Base-by-base conservation (phyloP, 2,888 invertebrate species). In the Erpobdella octoculata region DNA sequence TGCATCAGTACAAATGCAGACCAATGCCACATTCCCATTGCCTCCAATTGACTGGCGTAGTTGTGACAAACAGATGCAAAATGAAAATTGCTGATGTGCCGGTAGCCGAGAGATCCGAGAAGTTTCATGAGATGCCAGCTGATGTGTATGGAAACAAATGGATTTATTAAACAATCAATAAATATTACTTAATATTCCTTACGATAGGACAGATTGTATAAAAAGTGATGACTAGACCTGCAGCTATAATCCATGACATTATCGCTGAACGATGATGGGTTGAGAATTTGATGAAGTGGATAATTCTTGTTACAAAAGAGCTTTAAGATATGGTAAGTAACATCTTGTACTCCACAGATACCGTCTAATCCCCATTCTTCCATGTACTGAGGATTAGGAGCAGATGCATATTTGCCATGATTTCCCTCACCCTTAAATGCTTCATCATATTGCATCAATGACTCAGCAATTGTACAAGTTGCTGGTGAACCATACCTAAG, bases 11-110 rank as follows among this genome's bases (percentile, higher is more conserved):
- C 90, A 81, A 90, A 93, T 35, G 91, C 86, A 0, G 93, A 89
- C 88, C 91, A 90, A 58, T 92, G 89, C 92, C 93, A 95, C 35
- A 89, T 84, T 0, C 90, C 91, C 70, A 88, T 83, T 36, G 89
- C 87, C 83, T 93, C 93, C 71, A 96, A 83, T 83, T 93, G 93
- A 0, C 89, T 87, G 0, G 93, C 90, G 78, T 90, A 89, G 72
- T 89, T 89, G 0, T 86, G 85, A 78, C 89, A 88, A 3, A 91
- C 84, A 74, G 87, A 85, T 12, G 86, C 86, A 59, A 86, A 85
- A 6, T 87, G 86, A 35, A 87, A 83, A 15, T 86, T 84, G 0
- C 82, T 80, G 67, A 84, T 75, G 71, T 82, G 81, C 0, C 86
- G 86, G 79, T 90, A 90, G 4, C 88, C 88, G 53, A 91, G 81